Conservation (phyloP, 1,140 invertebrate genomes). For the Drosophila sucinea region DNA sequence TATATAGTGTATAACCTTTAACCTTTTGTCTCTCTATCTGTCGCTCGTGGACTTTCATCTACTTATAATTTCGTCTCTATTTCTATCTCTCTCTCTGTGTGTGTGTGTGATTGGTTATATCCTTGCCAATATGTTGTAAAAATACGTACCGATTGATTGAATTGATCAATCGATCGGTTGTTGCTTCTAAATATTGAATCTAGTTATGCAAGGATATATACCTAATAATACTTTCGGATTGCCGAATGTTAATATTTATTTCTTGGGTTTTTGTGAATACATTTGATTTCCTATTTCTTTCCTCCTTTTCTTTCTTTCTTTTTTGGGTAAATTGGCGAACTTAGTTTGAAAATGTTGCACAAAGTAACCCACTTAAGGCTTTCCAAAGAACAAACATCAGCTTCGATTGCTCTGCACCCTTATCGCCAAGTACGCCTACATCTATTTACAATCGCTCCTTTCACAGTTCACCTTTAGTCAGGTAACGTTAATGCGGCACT, state of each 20-base stretch:
- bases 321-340: constrained; percentile 75
- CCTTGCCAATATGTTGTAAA: constrained; percentile 15
- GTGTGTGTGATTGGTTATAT: constrained; percentile 9
- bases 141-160: not conserved
- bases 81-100: constrained; percentile 32
- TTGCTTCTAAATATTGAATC: not conserved
- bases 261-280: constrained; percentile 38
- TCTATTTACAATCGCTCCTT: constrained; percentile 84
- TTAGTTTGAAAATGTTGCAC: constrained; percentile 83
- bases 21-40: constrained; percentile 25
- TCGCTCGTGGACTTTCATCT: constrained; percentile 35
- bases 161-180: not conserved
- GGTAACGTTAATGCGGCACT: constrained; percentile 66
- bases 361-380: constrained; percentile 83
- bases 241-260: not conserved
- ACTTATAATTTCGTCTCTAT: constrained; percentile 48
- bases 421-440: constrained; percentile 84
- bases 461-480: constrained; percentile 83
- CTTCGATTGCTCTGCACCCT: constrained; percentile 84
- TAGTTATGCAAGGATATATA: not conserved
- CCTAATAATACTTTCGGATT: not conserved
- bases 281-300: constrained; percentile 56
- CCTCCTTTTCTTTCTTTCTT: constrained; percentile 68
- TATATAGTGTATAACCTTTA: constrained; percentile 19
- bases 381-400: constrained; percentile 83